phyloP scores from a whole-genome alignment of 2,113 vertebrate genomes.

The Bothrops jararaca region DNA sequence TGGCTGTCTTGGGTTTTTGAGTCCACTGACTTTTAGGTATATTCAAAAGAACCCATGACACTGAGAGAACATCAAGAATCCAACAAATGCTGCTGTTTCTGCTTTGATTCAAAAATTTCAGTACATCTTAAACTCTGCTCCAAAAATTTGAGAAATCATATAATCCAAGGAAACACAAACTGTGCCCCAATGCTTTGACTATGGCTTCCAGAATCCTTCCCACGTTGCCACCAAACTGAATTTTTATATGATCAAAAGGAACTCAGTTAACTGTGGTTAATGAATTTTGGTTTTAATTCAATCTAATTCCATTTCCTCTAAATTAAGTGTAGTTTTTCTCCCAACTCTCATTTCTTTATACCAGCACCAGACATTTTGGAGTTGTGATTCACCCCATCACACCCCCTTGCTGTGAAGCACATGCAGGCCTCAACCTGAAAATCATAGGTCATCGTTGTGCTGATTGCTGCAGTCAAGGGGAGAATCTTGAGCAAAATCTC shows the following conservation, averaged over 20 bases:
- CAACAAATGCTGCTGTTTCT: background rate
- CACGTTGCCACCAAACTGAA: background rate
- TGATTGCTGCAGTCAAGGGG: background rate
- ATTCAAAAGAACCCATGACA: background rate
- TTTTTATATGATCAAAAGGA: background rate
- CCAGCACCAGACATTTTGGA: background rate
- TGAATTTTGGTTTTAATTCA: background rate
- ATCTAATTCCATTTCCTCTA: background rate
- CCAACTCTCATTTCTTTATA: background rate
- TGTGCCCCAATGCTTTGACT: background rate
- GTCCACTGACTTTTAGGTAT: too few species aligned
- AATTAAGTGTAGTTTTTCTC: background rate
- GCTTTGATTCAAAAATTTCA: background rate
- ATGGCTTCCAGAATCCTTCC: background rate
- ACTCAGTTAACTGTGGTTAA: background rate
- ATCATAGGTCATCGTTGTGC: background rate
- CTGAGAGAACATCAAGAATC: background rate
- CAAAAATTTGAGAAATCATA: background rate
- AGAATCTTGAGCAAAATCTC: background rate
- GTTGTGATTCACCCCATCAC: background rate
- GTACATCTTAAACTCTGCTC: background rate
- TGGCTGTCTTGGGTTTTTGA: too few species aligned
- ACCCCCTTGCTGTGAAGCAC: background rate
- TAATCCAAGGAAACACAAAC: background rate
- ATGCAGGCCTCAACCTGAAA: background rate